phyloP scores from a whole-genome alignment of 2,113 vertebrate species.

The Nibea coibor region DNA sequence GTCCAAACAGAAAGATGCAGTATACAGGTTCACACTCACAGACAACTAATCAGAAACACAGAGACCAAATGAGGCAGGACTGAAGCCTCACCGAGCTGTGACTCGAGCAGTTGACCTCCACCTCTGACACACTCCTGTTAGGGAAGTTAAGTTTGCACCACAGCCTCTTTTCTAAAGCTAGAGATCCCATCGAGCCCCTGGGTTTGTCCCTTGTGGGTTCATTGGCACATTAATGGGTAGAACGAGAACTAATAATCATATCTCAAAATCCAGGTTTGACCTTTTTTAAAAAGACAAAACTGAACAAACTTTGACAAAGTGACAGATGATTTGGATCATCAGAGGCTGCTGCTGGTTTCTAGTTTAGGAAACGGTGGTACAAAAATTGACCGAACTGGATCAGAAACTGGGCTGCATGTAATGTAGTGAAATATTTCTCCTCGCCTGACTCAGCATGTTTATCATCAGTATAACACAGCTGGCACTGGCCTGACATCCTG shows the following conservation, averaged over 20 bases:
- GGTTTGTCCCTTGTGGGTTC: not conserved
- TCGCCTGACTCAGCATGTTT: not conserved
- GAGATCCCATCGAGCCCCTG: not conserved
- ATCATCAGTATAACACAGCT: not conserved
- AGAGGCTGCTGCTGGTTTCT: not conserved
- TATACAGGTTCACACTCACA: slow-evolving; percentile 35
- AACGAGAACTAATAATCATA: not conserved
- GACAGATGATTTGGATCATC: not conserved
- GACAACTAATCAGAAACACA: slow-evolving; percentile 1
- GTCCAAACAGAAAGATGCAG: slow-evolving; percentile 47
- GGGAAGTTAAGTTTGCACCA: not conserved
- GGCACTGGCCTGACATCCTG: too few species aligned
- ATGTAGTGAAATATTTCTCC: not conserved
- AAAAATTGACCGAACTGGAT: not conserved
- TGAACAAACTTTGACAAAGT: not conserved
- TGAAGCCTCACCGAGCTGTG: slow-evolving; percentile 1
- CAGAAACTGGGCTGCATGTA: not conserved
- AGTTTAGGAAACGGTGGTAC: not conserved
- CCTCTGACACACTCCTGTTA: not conserved
- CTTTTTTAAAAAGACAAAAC: not conserved
- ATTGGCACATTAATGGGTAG: not conserved
- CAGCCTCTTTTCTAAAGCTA: not conserved
- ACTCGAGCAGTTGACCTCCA: not conserved
- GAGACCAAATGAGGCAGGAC: not conserved
- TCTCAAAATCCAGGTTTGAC: not conserved